Conservation (phyloP, 2,797 vertebrate species). For the Sciurus vulgaris region DNA sequence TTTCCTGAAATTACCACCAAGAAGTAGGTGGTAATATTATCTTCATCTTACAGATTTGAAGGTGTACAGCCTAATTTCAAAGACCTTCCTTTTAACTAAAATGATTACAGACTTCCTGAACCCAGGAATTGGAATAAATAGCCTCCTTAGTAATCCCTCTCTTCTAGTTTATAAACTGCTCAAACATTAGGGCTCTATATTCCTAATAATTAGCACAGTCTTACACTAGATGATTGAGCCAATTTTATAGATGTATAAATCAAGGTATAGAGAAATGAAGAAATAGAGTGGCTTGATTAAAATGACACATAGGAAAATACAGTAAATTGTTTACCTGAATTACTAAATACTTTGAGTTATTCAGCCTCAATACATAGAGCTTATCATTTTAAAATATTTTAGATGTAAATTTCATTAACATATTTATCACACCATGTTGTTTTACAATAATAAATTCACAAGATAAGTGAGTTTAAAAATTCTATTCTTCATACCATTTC, state of each 20-base stretch:
- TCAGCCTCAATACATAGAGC: background rate
- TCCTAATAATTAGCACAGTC: background rate
- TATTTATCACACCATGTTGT: background rate
- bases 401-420: constrained; percentile 51
- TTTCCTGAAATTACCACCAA: background rate
- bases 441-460: background rate
- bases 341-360: constrained; percentile 11
- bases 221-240: background rate
- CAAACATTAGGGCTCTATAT: background rate
- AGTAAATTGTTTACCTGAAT: constrained; percentile 42
- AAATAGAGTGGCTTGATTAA: constrained; percentile 38
- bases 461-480: constrained; percentile 11
- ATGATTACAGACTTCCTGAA: background rate
- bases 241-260: background rate
- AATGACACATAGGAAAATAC: constrained; percentile 51
- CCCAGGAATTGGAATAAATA: background rate
- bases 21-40: background rate
- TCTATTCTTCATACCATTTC: constrained; percentile 33
- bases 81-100: background rate
- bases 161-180: background rate
- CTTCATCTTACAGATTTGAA: background rate
- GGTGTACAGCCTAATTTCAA: background rate
- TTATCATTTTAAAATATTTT: constrained; percentile 5
- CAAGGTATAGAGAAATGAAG: background rate
- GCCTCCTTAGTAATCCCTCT: background rate